Conservation (phyloP, 2,888 invertebrate species). For the Chamaedrilus cognettii region DNA sequence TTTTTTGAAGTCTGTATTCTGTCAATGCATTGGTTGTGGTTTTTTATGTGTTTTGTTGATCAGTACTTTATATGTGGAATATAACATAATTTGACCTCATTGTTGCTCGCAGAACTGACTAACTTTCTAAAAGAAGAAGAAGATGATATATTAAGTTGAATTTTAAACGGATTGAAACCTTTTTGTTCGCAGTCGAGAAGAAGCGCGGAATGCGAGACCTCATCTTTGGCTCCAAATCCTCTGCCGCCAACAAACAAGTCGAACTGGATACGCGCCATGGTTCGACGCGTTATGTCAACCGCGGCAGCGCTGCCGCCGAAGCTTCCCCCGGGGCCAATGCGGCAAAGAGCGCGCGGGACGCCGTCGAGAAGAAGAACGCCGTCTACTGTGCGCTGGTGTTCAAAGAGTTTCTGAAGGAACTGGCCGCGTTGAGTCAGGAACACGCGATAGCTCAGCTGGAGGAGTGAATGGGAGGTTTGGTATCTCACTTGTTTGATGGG, state of each 20-base stretch:
- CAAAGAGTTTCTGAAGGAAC: constrained; percentile 94
- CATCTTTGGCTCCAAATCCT: neutral
- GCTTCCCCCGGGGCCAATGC: neutral
- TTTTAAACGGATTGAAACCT: too few relatives aligned
- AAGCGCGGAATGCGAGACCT: neutral
- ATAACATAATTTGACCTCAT: too few relatives aligned
- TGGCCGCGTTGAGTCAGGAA: constrained; percentile 92
- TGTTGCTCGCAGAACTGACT: too few relatives aligned
- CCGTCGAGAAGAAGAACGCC: constrained; percentile 58
- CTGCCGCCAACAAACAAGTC: neutral
- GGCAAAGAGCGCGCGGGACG: constrained; percentile 42
- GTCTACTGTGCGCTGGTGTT: constrained; percentile 84
- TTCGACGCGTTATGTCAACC: neutral
- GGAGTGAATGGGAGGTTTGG: neutral
- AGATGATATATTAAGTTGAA: too few relatives aligned
- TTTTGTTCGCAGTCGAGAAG: neutral
- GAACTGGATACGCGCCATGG: neutral
- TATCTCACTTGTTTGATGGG: neutral
- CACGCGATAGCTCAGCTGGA: constrained; percentile 68
- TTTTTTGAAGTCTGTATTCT: too few relatives aligned
- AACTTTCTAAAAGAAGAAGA: too few relatives aligned
- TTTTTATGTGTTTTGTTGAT: too few relatives aligned
- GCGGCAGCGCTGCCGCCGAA: neutral
- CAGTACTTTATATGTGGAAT: too few relatives aligned
- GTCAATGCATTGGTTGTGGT: too few relatives aligned